Conservation (phyloP, 2,113 vertebrate genomes). For the Triplophysa siluroides region DNA sequence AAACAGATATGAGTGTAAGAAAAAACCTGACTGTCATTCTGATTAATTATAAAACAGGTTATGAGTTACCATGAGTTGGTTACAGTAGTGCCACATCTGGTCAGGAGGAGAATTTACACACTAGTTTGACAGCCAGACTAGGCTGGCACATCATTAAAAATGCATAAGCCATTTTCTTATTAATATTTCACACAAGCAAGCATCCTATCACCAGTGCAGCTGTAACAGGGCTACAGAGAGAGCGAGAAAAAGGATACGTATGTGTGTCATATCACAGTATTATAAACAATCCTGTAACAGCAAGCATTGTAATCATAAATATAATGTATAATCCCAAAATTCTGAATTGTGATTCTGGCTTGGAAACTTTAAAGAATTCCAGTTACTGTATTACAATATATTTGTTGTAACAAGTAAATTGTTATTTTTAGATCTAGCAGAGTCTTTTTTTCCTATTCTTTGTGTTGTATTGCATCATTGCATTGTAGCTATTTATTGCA, state of each 20-base stretch:
- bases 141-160: slow-evolving; percentile 62
- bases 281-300: too few species aligned
- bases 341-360: too few species aligned
- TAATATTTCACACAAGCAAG: slow-evolving; percentile 66
- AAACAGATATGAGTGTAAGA: too few species aligned
- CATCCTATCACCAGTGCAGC: slow-evolving; percentile 51
- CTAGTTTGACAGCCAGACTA: slow-evolving; percentile 3
- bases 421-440: too few species aligned
- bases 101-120: slow-evolving; percentile 28
- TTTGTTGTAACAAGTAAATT: background rate
- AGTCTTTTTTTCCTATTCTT: background rate
- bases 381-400: background rate
- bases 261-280: too few species aligned
- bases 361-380: too few species aligned
- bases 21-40: background rate
- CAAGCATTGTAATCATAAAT: too few species aligned
- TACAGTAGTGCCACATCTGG: background rate
- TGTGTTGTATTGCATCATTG: background rate
- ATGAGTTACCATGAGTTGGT: background rate
- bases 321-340: too few species aligned
- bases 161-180: slow-evolving; percentile 66
- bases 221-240: slow-evolving; percentile 30
- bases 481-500: too few species aligned
- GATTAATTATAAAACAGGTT: background rate
- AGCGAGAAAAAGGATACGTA: background rate